phyloP scores from a whole-genome alignment of 2,888 invertebrate species.

The Drosophila parthenogenetica region DNA sequence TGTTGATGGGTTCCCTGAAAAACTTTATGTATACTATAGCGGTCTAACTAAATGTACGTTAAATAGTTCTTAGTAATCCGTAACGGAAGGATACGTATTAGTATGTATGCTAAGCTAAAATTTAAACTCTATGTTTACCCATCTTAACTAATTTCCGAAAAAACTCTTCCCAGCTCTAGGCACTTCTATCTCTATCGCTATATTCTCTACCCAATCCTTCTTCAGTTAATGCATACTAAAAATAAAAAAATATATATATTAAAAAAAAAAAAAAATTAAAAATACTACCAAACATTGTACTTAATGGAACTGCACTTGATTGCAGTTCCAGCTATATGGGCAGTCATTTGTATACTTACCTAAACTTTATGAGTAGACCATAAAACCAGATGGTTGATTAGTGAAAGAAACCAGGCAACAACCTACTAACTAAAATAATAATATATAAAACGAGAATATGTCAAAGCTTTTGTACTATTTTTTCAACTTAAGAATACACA shows the following conservation, averaged over 20 bases:
- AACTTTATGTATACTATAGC: constrained; percentile 67
- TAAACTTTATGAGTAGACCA: constrained; percentile 48
- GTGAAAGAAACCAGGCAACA: constrained; percentile 47
- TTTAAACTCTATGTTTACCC: constrained; percentile 52
- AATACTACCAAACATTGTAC: constrained; percentile 63
- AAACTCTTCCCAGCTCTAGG: constrained; percentile 49
- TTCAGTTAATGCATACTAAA: constrained; percentile 75
- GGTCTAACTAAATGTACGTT: constrained; percentile 69
- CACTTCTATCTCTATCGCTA: constrained; percentile 35
- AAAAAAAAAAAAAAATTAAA: constrained; percentile 6
- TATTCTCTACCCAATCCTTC: constrained; percentile 46
- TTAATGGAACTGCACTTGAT: constrained; percentile 62
- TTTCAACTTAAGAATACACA: constrained; percentile 65
- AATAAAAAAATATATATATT: constrained; percentile 28
- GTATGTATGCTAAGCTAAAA: constrained; percentile 62
- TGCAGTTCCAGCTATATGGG: constrained; percentile 83
- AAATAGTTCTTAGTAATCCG: constrained; percentile 71
- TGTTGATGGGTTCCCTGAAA: constrained; percentile 13
- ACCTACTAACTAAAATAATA: constrained; percentile 50
- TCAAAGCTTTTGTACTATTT: constrained; percentile 82
- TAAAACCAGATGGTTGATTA: constrained; percentile 55
- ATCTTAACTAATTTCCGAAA: constrained; percentile 52
- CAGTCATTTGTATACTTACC: constrained; percentile 80
- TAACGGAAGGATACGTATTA: constrained; percentile 63
- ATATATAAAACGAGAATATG: constrained; percentile 49